Evolutionary conservation across 2,113 vertebrate species (phyloP), one percentile per base, ranked within the genome.

Genomic region (Calonectris borealis): DNA sequence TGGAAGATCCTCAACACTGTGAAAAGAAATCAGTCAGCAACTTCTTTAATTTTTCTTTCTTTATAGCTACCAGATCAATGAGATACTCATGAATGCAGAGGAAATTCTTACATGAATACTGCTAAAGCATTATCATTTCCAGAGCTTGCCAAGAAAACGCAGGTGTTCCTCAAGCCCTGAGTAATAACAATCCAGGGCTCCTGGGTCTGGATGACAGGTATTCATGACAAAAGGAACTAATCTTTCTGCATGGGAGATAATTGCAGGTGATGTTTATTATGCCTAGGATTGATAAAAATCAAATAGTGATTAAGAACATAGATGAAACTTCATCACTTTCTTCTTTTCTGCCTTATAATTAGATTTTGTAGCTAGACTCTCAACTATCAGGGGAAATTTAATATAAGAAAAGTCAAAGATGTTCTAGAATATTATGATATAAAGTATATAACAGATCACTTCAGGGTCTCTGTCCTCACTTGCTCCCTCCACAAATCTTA

Each of bases 221-320:
- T 77, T 94, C 75, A 68, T 94, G 89, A 72, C 91, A 83, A 91
- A 93, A 82, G 91, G 73, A 94, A 79, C 29, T 32, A n/a, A 70
- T 91, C 84, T 91, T 83, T 73, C 83, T 93, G 81, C 4, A 10
- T 61, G 91, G 82, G 93, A 91, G 91, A 84, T 87, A 93, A 94
- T 94, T 93, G 82, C 89, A 77, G 89, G 58, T 2, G 27, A 91
- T 83, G 81, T 83, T 97, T 91, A 36, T 84, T 85, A 84, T 73
- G 64, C 86, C 86, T 91, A 46, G 73, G 70, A 49, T 89, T 94
- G 93, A 95, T 87, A 66, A 93, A 96, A 95, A 95, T 95, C 95
- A 73, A 87, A 40, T 26, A 83, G 36, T 90, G 84, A 95, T 93
- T 94, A 91, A 87, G 70, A 75, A 76, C 88, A 72, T 8, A 51